Evolutionary conservation across 2,888 invertebrate genomes (phyloP).

Genomic region (Cephus pygmeus): DNA sequence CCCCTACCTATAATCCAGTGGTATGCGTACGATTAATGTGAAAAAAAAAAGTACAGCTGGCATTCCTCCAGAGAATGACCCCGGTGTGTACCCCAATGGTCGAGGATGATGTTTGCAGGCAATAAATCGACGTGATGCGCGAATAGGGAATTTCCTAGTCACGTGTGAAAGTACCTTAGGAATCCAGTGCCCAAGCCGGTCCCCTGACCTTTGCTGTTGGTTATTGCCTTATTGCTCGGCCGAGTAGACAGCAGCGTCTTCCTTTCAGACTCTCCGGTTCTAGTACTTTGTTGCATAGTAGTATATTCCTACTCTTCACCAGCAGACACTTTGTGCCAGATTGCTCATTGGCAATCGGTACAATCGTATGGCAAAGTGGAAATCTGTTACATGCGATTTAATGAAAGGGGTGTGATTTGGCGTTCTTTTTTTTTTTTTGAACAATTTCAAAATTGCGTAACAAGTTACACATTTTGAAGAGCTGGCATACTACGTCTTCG

Average conservation of each 20-base stretch:
- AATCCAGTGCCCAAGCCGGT: slow-evolving; percentile 56
- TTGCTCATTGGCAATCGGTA: background rate
- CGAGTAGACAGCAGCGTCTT: slow-evolving; percentile 27
- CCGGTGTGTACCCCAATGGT: slow-evolving; percentile 13
- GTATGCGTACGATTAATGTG: background rate
- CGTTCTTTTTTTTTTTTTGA: background rate
- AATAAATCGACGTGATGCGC: slow-evolving; percentile 39
- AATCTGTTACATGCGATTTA: background rate
- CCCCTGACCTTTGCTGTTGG: slow-evolving; percentile 53
- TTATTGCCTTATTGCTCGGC: slow-evolving; percentile 24
- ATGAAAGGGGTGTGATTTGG: background rate
- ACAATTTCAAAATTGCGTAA: background rate
- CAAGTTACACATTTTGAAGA: background rate
- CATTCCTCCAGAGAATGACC: slow-evolving; percentile 6
- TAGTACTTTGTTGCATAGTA: background rate
- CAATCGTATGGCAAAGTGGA: background rate
- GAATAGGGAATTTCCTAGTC: slow-evolving; percentile 60
- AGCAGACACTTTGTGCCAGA: background rate
- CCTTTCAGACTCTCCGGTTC: slow-evolving; percentile 17
- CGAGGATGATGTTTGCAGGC: slow-evolving; percentile 33
- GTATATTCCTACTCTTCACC: background rate
- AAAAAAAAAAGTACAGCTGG: background rate
- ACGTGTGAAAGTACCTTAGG: slow-evolving; percentile 63
- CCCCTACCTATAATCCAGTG: background rate
- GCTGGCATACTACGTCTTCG: too few relatives aligned